A percentile compares a stretch with the other conserved stretches of the same genome.
Conservation (phyloP, 2,113 vertebrate genomes). For the Henicopernis longicauda region DNA sequence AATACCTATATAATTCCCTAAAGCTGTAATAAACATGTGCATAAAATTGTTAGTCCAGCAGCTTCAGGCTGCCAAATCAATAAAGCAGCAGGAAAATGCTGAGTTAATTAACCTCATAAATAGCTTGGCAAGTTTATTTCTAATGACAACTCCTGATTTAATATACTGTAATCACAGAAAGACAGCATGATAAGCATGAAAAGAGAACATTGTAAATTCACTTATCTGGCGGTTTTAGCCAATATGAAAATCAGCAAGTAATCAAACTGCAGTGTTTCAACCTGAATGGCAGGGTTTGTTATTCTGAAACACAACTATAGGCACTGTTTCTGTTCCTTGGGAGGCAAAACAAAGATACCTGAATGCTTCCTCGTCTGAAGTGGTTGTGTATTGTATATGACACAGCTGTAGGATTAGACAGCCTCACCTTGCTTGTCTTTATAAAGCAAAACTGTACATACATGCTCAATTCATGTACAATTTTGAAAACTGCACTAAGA, state of each 20-base stretch:
- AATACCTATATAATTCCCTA: neutral
- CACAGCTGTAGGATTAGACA: neutral
- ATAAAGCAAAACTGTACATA: neutral
- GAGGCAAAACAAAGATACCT: neutral
- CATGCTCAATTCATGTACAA: neutral
- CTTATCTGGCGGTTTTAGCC: neutral
- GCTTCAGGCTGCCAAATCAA: neutral
- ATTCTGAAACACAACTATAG: neutral
- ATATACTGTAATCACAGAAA: neutral
- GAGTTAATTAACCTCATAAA: conserved; percentile 33
- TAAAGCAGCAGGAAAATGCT: neutral
- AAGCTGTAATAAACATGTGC: neutral
- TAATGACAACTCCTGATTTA: neutral
- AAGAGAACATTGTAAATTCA: neutral
- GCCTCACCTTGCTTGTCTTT: neutral
- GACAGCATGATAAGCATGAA: neutral
- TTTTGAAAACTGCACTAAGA: neutral
- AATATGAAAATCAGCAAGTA: neutral
- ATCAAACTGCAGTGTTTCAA: neutral
- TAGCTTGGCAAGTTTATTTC: neutral
- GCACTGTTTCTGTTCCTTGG: neutral
- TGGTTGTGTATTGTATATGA: neutral
- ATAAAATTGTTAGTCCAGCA: neutral
- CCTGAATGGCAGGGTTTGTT: neutral
- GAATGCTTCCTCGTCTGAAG: neutral